phyloP scores from a whole-genome alignment of 2,888 invertebrate genomes.

The Ganaspis brasiliensis region DNA sequence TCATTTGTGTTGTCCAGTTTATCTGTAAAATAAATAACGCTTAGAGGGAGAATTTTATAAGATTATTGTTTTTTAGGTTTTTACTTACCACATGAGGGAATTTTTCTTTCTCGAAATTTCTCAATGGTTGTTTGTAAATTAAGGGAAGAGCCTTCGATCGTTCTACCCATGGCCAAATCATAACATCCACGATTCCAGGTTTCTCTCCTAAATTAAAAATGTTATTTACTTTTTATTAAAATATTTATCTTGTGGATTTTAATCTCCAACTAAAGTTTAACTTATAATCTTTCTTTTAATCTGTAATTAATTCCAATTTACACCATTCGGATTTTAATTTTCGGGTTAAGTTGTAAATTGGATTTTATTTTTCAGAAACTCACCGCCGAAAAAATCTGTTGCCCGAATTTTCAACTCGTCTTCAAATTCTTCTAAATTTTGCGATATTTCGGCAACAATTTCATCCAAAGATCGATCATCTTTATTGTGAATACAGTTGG shows the following conservation, averaged over 20 bases:
- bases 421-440: conserved; percentile 75
- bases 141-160: conserved; percentile 70
- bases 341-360: too few relatives aligned
- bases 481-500: conserved; percentile 67
- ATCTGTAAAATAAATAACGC: conserved; percentile 69
- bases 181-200: conserved; percentile 78
- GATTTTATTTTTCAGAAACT: background rate
- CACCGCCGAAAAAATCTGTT: conserved; percentile 78
- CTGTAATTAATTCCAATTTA: too few relatives aligned
- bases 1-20: conserved; percentile 77
- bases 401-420: conserved; percentile 75
- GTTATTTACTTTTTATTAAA: background rate
- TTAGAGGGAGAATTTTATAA: too few relatives aligned
- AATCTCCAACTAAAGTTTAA: too few relatives aligned
- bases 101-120: conserved; percentile 67
- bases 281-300: too few relatives aligned
- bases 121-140: conserved; percentile 65
- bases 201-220: conserved; percentile 62
- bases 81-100: conserved; percentile 70
- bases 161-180: conserved; percentile 81
- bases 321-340: too few relatives aligned
- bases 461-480: conserved; percentile 68
- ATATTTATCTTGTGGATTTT: too few relatives aligned
- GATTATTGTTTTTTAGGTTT: conserved; percentile 1
- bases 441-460: conserved; percentile 68